Evolutionary conservation across 2,113 vertebrate genomes (phyloP).

Genomic region (Hyla sarda): DNA sequence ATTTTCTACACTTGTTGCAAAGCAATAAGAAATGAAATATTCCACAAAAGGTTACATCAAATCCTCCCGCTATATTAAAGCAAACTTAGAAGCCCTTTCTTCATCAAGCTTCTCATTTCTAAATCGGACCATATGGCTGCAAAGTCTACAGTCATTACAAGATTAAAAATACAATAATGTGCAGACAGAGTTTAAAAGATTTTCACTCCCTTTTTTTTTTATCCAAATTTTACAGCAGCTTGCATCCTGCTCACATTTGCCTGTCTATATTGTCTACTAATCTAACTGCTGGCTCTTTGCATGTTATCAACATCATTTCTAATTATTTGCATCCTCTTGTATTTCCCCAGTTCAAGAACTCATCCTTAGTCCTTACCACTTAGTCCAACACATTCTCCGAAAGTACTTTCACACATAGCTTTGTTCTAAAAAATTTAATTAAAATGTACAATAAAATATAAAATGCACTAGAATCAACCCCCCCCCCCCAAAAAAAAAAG

Average conservation of each 20-base stretch:
- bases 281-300: no score
- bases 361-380: no score
- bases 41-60: conserved; percentile 28
- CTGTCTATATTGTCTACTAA: background rate
- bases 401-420: no score
- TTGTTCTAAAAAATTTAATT: no score
- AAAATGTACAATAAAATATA: no score
- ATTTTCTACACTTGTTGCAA: conserved; percentile 17
- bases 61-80: conserved; percentile 28
- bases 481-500: no score
- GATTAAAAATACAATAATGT: background rate
- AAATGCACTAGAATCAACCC: no score
- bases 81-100: background rate
- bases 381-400: no score
- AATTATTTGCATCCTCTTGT: no score
- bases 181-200: background rate
- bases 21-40: conserved; percentile 28
- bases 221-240: background rate
- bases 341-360: no score
- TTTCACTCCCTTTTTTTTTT: background rate
- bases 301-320: no score
- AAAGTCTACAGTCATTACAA: background rate
- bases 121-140: conserved; percentile 15
- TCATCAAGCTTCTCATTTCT: background rate
- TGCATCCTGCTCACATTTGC: background rate